phyloP scores from a whole-genome alignment of 1,140 invertebrate species.

The Brachionus angularis region DNA sequence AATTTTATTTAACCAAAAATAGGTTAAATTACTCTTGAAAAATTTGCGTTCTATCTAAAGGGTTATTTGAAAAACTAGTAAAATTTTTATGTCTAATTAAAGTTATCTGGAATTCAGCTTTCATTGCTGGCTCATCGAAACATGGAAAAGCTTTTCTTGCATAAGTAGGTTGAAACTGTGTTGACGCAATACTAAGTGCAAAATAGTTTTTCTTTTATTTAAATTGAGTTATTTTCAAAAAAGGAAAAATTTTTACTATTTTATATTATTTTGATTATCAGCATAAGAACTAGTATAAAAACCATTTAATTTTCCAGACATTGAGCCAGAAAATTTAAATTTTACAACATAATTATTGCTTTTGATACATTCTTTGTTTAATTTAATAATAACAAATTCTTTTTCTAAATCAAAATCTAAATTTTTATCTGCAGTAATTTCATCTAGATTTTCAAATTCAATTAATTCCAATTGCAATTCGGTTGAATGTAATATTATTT shows the following conservation, averaged over 20 bases:
- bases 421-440: too few relatives aligned
- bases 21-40: too few relatives aligned
- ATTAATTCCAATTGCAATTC: too few relatives aligned
- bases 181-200: slow-evolving; percentile 72
- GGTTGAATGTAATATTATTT: slow-evolving; percentile 70
- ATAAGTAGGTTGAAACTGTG: slow-evolving; percentile 88
- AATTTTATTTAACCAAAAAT: too few relatives aligned
- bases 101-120: neutral
- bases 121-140: neutral
- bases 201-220: too few relatives aligned
- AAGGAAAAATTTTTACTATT: too few relatives aligned
- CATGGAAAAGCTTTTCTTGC: slow-evolving; percentile 71
- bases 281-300: neutral
- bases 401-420: slow-evolving; percentile 45
- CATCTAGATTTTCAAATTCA: too few relatives aligned
- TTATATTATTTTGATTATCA: neutral
- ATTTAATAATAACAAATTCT: neutral
- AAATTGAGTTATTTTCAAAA: too few relatives aligned
- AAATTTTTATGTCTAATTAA: neutral
- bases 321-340: neutral
- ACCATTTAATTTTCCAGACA: neutral
- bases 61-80: slow-evolving; percentile 16
- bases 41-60: neutral
- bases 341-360: neutral
- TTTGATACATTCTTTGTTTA: neutral